Evolutionary conservation across 2,888 invertebrate genomes (phyloP).

Genomic region (Ischnus inquisitorius): DNA sequence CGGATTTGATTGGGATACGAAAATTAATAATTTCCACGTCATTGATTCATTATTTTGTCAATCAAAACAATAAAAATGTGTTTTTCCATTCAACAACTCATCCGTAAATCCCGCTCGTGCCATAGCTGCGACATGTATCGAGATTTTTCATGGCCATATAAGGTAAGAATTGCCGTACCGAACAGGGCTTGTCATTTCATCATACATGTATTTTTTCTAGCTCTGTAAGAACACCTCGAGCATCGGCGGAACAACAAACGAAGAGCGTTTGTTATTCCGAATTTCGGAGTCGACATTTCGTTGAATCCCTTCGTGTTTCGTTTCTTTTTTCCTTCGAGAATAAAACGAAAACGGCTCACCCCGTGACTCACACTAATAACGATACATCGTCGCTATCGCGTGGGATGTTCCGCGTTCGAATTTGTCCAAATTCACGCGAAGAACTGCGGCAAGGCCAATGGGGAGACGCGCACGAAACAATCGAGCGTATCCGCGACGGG

Average conservation of each 20-base stretch:
- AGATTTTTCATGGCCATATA: slow-evolving; percentile 62
- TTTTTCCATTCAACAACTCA: not conserved
- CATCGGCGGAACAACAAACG: not conserved
- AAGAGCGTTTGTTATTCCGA: slow-evolving; percentile 22
- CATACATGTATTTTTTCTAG: not conserved
- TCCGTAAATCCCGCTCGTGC: slow-evolving; percentile 12
- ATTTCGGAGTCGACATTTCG: not conserved
- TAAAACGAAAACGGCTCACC: slow-evolving; percentile 19
- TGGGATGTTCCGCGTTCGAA: slow-evolving; percentile 14
- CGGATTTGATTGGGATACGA: not conserved
- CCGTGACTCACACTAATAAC: slow-evolving; percentile 50
- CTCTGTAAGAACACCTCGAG: not conserved
- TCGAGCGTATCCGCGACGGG: slow-evolving; percentile 16
- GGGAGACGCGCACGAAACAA: not conserved
- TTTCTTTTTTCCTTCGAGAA: not conserved
- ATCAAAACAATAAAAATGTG: not conserved
- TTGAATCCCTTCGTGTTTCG: slow-evolving; percentile 3
- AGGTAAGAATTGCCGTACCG: slow-evolving; percentile 57
- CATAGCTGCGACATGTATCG: not conserved
- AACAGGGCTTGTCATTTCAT: slow-evolving; percentile 9
- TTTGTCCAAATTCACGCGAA: slow-evolving; percentile 23
- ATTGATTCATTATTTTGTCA: not conserved
- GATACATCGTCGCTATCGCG: slow-evolving; percentile 5
- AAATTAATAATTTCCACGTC: not conserved
- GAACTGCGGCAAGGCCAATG: slow-evolving; percentile 32